These are phyloP conservation scores for Achlya flavicornis DNA, from an alignment of 2,888 invertebrate genomes.

Conservation along the genomic window DNA sequence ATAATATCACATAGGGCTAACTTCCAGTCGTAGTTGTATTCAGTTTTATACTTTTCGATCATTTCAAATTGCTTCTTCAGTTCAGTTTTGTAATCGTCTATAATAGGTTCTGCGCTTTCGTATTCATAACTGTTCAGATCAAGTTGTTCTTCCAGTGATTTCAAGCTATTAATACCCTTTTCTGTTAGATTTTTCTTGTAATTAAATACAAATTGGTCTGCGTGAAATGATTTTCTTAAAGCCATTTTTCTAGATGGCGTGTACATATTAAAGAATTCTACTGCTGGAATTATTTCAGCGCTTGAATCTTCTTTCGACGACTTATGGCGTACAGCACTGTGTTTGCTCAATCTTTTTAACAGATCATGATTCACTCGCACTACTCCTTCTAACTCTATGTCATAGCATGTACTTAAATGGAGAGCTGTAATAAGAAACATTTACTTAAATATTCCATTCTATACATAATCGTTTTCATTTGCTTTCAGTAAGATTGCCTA, in stretches of 20 bases:
- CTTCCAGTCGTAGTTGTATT: slow-evolving; percentile 29
- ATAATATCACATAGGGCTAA: slow-evolving; percentile 39
- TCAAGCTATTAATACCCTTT: not conserved
- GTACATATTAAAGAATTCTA: not conserved
- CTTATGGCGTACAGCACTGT: not conserved
- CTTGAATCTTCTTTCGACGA: not conserved
- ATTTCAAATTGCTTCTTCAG: not conserved
- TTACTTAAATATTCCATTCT: not conserved
- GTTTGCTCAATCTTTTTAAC: not conserved
- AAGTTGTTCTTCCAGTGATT: slow-evolving; percentile 1
- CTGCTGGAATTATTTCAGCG: not conserved
- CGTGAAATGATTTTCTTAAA: not conserved
- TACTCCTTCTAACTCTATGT: slow-evolving; percentile 26
- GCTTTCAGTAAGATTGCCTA: too few species aligned
- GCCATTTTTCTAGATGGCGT: not conserved
- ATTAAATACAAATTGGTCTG: not conserved
- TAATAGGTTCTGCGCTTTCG: not conserved
- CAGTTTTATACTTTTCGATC: slow-evolving; percentile 5
- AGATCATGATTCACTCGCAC: slow-evolving; percentile 18
- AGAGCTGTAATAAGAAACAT: not conserved
- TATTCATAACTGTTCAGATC: not conserved
- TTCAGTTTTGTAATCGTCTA: not conserved
- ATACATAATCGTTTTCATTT: too few species aligned
- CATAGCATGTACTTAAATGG: slow-evolving; percentile 16
- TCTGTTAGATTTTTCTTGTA: not conserved